Evolutionary conservation across 2,797 vertebrate genomes (phyloP).

Genomic region (Australoheros facetus): DNA sequence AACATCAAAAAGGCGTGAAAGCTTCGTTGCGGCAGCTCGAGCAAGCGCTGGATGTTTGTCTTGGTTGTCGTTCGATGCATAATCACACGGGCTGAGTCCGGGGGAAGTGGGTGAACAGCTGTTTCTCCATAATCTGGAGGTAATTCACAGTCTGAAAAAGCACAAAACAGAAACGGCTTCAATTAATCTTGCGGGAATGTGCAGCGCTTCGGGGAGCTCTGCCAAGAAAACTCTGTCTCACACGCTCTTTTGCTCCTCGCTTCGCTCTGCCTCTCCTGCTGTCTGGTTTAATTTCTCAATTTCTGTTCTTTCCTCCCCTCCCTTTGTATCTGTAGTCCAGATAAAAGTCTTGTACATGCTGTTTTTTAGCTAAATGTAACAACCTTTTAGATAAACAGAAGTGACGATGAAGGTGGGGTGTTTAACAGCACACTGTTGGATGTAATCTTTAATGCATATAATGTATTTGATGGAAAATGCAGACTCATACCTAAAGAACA

Average conservation of each 20-base stretch:
- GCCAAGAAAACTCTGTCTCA: slow-evolving; percentile 48
- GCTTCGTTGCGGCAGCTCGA: neutral
- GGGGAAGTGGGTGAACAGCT: slow-evolving; percentile 60
- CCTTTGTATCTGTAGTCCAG: neutral
- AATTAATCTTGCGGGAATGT: slow-evolving; percentile 65
- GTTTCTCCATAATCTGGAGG: slow-evolving; percentile 62
- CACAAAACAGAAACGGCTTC: slow-evolving; percentile 55
- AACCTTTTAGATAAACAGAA: neutral
- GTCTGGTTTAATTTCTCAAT: slow-evolving; percentile 37
- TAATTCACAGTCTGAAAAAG: slow-evolving; percentile 62
- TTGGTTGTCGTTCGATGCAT: slow-evolving; percentile 38
- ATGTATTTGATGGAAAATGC: neutral
- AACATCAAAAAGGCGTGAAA: slow-evolving; percentile 16
- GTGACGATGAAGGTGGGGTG: neutral
- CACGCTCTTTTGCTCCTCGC: slow-evolving; percentile 36
- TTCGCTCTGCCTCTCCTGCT: slow-evolving; percentile 29
- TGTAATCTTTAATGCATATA: neutral
- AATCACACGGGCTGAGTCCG: slow-evolving; percentile 39
- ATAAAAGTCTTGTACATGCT: neutral
- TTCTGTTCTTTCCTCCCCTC: neutral
- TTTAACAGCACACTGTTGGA: neutral
- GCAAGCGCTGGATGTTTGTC: slow-evolving; percentile 47
- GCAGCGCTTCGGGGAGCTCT: slow-evolving; percentile 34
- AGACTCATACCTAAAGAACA: neutral
- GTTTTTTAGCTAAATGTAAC: neutral